Conservation (phyloP, 2,888 invertebrate genomes). For the Periphyllus acericola region DNA sequence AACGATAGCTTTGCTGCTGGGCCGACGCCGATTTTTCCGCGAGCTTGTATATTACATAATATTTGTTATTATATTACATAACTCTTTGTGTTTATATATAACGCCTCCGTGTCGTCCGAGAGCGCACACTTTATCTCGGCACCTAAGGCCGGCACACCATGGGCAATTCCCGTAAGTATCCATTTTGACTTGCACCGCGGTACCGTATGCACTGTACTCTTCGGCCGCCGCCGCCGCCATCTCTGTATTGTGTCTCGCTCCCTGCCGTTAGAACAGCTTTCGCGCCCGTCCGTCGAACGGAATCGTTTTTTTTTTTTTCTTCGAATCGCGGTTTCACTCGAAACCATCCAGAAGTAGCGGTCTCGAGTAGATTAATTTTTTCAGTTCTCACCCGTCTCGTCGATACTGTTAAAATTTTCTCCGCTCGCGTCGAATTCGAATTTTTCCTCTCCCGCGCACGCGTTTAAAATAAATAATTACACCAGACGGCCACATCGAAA, state of each 20-base stretch:
- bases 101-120: conserved; percentile 7
- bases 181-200: conserved; percentile 27
- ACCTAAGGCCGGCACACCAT: conserved; percentile 17
- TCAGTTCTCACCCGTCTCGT: too few species aligned
- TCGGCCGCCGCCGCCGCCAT: background rate
- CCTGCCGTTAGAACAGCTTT: too few species aligned
- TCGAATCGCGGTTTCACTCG: background rate
- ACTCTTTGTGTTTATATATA: background rate
- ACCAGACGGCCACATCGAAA: background rate
- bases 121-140: conserved; percentile 17
- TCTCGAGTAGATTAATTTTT: too few species aligned
- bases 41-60: background rate
- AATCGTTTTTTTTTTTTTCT: too few species aligned
- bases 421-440: background rate
- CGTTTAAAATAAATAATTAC: background rate
- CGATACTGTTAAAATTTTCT: background rate
- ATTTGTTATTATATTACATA: background rate
- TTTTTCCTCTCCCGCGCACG: background rate
- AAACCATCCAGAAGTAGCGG: background rate
- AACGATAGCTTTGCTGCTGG: background rate
- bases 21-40: background rate
- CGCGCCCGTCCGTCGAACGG: too few species aligned
- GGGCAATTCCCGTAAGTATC: conserved; percentile 57
- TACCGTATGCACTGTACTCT: background rate
- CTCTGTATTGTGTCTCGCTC: background rate